Base-by-base conservation (phyloP, 2,888 invertebrate genomes). In the Blomia tropicalis region DNA sequence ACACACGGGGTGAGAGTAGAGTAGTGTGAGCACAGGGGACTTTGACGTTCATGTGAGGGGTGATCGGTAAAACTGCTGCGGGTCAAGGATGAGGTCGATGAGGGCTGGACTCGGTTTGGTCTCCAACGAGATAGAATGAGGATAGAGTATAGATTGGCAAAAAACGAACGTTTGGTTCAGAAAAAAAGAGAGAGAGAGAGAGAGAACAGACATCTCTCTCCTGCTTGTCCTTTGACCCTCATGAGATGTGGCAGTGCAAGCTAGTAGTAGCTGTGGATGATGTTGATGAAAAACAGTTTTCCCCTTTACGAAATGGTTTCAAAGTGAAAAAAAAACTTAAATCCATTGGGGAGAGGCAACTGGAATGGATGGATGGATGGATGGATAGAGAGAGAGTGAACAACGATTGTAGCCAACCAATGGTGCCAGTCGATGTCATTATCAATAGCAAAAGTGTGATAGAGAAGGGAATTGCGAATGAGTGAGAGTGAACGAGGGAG, bases 61-160 rank as follows among this genome's bases (percentile, higher is more conserved):
- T 47, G 51, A 47, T 11, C 51, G 51, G 22, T 7, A 47, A 47
- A n/a, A n/a, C 51, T 47, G 51, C 22, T 11, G 51, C 56, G 29
- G 56, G 56, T 56, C 56, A 56, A 56, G 56, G 56, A 56, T 56
- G 56, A 56, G 56, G 56, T 56, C 56, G 56, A 7, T 27, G 51
- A 47, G 51, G 51, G 51, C 51, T 47, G 51, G n/a, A n/a, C 22
- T n/a, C 7, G 51, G n/a, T 7, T 11, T 7, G 7, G 7, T 47
- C 7, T 11, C 7, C 7, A 47, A 47, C n/a, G n/a, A 7, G 51
- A 47, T 11, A 7, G 23, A 7, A 11, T n/a, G n/a, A 47, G 7
- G 27, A 27, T 14, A 7, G 51, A 7, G 22, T n/a, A 14, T 14
- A 14, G 51, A 7, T 47, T 7, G 51, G 22, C 7, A 47, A 19